Evolutionary conservation across 2,113 vertebrate species (phyloP), one percentile per base, ranked within the genome.

Genomic region (Nematolebias whitei): DNA sequence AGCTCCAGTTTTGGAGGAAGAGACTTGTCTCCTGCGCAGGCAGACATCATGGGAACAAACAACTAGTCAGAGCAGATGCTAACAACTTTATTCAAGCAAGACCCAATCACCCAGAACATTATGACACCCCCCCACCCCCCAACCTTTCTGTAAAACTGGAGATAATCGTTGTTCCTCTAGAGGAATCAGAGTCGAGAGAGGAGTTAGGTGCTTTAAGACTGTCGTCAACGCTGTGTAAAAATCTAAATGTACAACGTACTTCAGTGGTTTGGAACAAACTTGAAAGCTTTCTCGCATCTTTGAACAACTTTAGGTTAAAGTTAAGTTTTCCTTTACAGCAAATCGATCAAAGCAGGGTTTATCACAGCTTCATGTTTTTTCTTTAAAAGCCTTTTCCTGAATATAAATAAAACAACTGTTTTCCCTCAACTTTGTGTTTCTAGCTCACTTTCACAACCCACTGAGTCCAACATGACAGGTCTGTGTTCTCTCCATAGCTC

Each of bases 1-100:
- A 93, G 96, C 93, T 98, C 97, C 92, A 99, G 94, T 91, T 95
- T 97, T 84, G 97, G 97, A 91, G 97, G 97, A 54, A 91, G 88
- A 89, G 96, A 98, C 93, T 96, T 98, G 93, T 98, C 97, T 87
- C 93, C 96, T 98, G 94, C 40, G 12, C 22, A 91, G 51, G n/a
- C 60, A 56, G 57, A 22, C 19, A 71, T 26, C n/a, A 19, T 0
- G 57, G 19, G 35, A 57, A 12, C 14, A 47, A 5, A 29, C 5
- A 35, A 1, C 32, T 35, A 7, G 9, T 35, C 32, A 35, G 32
- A 35, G 9, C 26, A 4, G 26, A 3, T 29, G 26, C 5, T 8
- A 35, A 9, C 9, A 35, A 35, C 5, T 35, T 35, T 35, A 10
- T 35, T 35, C 10, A 5, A 35, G 5, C 1, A 35, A 10, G 2